Evolutionary conservation across 2,888 invertebrate species (phyloP), one percentile per base, ranked within the genome.

Genomic region (Pemphredon lugubris): DNA sequence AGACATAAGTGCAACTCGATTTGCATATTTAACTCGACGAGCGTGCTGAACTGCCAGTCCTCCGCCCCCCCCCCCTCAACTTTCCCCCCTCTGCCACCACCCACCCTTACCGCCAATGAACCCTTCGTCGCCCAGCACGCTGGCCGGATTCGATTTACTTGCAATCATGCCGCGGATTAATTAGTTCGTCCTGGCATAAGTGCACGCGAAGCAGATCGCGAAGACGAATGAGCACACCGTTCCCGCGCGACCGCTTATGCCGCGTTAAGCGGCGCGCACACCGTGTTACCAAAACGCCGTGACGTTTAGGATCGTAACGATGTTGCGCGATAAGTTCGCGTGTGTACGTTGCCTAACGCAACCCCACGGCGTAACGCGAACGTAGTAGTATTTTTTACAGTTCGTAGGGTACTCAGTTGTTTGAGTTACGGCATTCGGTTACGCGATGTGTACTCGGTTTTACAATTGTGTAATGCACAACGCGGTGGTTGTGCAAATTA

Each of bases 1-100:
- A 69, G 74, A 73, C 77, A 77, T 81, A 81, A 81, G 79, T 79
- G 81, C 79, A 81, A 79, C 73, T 77, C 63, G 64, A 81, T 81
- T 81, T 81, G 81, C 81, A 81, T 81, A 79, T 75, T 81, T 77
- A 81, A 81, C 73, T 74, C 66, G 48, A 59, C 64, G 42, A 64
- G 57, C 67, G 59, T 64, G 61, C 63, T 44, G 68, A 72, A 58
- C 39, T 30, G 20, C 26, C 57, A 54, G 40, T 45, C 40, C 23
- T 18, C 39, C 44, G 44, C 21, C 61, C 51, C 9, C n/a, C 16
- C 16, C 14, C 11, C 55, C 42, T 64, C 37, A 40, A 23, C 59
- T 44, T 16, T 34, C 50, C 9, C 39, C 37, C 6, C 48, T 7
- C 13, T 7, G 18, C 14, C 14, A 23, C 50, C 20, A 18, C 20